Conservation (phyloP, 1,140 invertebrate genomes). For the Bradynema listronoti region DNA sequence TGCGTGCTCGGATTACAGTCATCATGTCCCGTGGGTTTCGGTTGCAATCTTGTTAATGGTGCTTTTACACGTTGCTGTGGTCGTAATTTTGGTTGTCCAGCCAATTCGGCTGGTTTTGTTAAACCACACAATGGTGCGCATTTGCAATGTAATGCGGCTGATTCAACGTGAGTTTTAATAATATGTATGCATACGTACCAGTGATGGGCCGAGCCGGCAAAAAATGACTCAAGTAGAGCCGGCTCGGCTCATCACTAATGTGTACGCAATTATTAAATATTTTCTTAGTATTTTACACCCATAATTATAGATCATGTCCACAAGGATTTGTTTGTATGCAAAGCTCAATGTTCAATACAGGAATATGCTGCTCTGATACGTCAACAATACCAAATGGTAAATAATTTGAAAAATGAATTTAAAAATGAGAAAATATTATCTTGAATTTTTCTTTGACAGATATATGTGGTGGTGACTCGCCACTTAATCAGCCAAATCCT, state of each 20-base stretch:
- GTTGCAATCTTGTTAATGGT: conserved; percentile 54
- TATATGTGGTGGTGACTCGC: conserved; percentile 46
- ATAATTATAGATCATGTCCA: conserved; percentile 42
- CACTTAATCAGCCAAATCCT: conserved; percentile 44
- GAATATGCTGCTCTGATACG: conserved; percentile 44
- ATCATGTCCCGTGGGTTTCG: conserved; percentile 50
- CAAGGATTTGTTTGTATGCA: conserved; percentile 33
- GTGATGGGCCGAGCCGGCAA: too few species aligned
- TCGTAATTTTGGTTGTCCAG: conserved; percentile 53
- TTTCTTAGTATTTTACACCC: conserved; percentile 10
- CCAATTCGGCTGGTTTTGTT: conserved; percentile 53
- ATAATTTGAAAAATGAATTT: conserved; percentile 3
- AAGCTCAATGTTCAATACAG: conserved; percentile 41
- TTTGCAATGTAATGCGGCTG: conserved; percentile 49
- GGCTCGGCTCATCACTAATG: conserved; percentile 11
- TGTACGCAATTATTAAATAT: conserved; percentile 9
- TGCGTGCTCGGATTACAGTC: conserved; percentile 41
- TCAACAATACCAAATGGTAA: conserved; percentile 34
- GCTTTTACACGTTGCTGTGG: conserved; percentile 53
- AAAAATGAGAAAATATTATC: neutral
- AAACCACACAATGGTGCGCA: conserved; percentile 47
- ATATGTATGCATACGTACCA: neutral
- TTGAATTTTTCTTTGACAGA: conserved; percentile 25
- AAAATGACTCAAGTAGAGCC: too few species aligned
- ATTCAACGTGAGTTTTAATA: conserved; percentile 39